Conservation (phyloP, 2,888 invertebrate genomes). For the Eristalis pertinax region DNA sequence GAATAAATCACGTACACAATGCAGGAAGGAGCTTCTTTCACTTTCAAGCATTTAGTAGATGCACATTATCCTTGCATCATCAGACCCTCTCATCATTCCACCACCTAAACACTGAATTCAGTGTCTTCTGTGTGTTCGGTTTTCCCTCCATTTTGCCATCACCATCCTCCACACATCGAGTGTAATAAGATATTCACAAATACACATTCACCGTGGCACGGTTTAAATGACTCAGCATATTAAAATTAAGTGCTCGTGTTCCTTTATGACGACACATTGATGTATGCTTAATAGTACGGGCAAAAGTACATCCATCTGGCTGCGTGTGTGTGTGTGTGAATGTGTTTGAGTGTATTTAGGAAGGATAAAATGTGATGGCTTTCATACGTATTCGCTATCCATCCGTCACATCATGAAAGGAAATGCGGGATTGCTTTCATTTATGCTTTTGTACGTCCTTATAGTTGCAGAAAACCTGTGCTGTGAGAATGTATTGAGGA, state of each 20-base stretch:
- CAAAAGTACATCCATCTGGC: background rate
- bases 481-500: conserved; percentile 39
- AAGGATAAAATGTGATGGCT: conserved; percentile 53
- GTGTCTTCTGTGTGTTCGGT: background rate
- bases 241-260: conserved; percentile 69
- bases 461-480: conserved; percentile 58
- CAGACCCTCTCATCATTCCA: conserved; percentile 37
- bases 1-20: conserved; percentile 50
- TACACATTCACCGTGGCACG: conserved; percentile 43
- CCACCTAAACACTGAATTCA: background rate
- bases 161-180: background rate
- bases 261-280: conserved; percentile 55
- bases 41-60: conserved; percentile 62
- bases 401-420: conserved; percentile 67
- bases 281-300: conserved; percentile 8
- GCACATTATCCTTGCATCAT: conserved; percentile 69
- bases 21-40: conserved; percentile 28
- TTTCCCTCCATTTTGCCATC: background rate
- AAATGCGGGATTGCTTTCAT: conserved; percentile 70
- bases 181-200: conserved; percentile 62
- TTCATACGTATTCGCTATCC: conserved; percentile 58
- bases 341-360: conserved; percentile 21
- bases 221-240: conserved; percentile 69
- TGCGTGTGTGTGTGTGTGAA: background rate
- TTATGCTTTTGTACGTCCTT: conserved; percentile 59